A percentile compares a stretch with the other conserved stretches of the same genome.
These are phyloP conservation scores for Balaeniceps rex DNA, from an alignment of 2,113 vertebrate species.

Conservation along the genomic window DNA sequence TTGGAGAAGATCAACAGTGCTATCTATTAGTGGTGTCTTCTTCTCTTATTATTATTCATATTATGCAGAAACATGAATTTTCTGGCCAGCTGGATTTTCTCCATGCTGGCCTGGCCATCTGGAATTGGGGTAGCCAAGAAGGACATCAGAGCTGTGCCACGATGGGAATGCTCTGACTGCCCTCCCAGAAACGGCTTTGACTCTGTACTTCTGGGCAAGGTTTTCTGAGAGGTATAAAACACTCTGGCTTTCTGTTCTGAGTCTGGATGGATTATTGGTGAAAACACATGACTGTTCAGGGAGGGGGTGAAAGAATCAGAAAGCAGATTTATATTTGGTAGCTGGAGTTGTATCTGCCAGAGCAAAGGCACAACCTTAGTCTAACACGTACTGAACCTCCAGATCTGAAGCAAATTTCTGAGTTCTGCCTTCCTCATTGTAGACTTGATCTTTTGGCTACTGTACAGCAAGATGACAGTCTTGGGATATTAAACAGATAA, in stretches of 20 bases:
- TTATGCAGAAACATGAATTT: background rate
- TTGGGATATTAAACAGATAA: background rate
- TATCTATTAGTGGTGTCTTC: background rate
- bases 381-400: background rate
- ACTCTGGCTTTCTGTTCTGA: background rate
- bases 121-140: background rate
- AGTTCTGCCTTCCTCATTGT: background rate
- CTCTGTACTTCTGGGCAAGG: background rate
- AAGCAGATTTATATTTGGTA: background rate
- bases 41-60: background rate
- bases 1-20: background rate
- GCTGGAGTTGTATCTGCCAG: background rate
- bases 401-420: background rate
- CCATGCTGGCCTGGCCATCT: background rate
- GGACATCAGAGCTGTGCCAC: background rate
- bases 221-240: background rate
- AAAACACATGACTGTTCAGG: background rate
- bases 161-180: background rate
- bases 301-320: background rate
- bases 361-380: background rate
- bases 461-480: background rate
- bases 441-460: background rate
- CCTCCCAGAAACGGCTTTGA: fast-evolving
- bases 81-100: background rate
- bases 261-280: background rate